phyloP scores from a whole-genome alignment of 2,113 vertebrate species.

The Sphaerodactylus townsendi region DNA sequence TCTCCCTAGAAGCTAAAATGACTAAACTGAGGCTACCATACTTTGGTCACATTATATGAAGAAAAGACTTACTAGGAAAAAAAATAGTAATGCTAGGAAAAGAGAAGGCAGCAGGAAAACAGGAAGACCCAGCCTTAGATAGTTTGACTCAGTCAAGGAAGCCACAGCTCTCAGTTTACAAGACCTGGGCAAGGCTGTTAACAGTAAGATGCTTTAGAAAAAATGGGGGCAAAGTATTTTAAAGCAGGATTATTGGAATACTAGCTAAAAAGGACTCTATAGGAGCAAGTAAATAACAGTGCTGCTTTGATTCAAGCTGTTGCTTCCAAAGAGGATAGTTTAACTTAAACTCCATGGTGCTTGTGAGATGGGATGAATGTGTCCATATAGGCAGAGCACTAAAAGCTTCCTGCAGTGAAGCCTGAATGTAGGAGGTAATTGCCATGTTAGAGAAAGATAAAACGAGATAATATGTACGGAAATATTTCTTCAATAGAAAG shows the following conservation, averaged over 20 bases:
- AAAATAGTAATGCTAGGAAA: no score
- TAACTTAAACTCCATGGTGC: conserved; percentile 1
- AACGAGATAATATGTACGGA: conserved; percentile 6
- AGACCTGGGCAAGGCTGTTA: no score
- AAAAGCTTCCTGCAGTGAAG: not conserved
- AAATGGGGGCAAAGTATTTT: no score
- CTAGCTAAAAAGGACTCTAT: not conserved
- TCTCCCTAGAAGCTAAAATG: no score
- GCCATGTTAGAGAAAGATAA: conserved; percentile 1
- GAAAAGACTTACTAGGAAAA: no score
- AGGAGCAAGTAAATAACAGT: not conserved
- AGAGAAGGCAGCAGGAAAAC: no score
- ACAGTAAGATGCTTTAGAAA: no score
- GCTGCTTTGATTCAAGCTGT: not conserved
- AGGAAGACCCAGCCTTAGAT: no score
- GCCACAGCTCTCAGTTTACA: no score
- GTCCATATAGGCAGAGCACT: not conserved
- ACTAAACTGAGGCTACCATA: no score
- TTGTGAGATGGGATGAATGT: not conserved
- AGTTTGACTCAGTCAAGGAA: no score
- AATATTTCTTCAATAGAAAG: conserved; percentile 8
- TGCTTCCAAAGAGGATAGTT: not conserved
- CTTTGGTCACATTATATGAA: no score
- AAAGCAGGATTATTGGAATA: not conserved
- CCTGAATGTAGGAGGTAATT: not conserved